Conservation (phyloP, 2,113 vertebrate genomes). For the Bos javanicus region DNA sequence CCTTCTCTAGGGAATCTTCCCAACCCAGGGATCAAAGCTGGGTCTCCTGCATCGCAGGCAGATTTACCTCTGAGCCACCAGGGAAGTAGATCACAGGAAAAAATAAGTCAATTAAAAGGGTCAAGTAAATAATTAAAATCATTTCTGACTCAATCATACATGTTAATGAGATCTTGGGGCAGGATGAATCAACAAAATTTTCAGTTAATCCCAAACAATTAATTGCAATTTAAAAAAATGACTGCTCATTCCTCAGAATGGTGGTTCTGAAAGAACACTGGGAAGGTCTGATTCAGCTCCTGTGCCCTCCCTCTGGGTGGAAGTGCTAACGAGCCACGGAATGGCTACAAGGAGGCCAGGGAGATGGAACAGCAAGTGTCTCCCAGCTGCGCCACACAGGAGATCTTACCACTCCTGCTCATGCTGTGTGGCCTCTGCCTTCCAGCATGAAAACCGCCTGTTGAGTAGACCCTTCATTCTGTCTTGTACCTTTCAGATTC, state of each 20-base stretch:
- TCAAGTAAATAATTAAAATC: conserved; percentile 51
- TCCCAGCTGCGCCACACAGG: not conserved
- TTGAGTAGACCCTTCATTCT: not conserved
- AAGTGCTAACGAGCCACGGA: not conserved
- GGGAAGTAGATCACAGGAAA: not conserved
- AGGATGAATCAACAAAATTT: conserved; percentile 28
- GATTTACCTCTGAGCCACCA: not conserved
- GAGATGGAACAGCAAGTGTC: not conserved
- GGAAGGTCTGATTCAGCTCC: not conserved
- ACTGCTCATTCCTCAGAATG: not conserved
- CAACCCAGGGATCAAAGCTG: not conserved
- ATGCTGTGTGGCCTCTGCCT: not conserved
- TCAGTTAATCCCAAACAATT: conserved; percentile 34
- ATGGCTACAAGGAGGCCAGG: not conserved
- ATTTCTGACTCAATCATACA: not conserved
- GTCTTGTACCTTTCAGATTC: not conserved
- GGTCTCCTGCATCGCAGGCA: not conserved
- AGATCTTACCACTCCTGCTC: not conserved
- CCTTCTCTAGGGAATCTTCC: not conserved
- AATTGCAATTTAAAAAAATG: conserved; percentile 2
- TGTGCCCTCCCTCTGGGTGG: not conserved
- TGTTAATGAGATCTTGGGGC: conserved; percentile 33
- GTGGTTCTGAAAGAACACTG: not conserved
- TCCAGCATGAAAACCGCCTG: not conserved
- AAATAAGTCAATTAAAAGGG: conserved; percentile 39